A percentile compares a stretch with the other conserved stretches of the same genome.
Evolutionary conservation across 2,797 vertebrate genomes (phyloP).

Genomic region (Channa striata): DNA sequence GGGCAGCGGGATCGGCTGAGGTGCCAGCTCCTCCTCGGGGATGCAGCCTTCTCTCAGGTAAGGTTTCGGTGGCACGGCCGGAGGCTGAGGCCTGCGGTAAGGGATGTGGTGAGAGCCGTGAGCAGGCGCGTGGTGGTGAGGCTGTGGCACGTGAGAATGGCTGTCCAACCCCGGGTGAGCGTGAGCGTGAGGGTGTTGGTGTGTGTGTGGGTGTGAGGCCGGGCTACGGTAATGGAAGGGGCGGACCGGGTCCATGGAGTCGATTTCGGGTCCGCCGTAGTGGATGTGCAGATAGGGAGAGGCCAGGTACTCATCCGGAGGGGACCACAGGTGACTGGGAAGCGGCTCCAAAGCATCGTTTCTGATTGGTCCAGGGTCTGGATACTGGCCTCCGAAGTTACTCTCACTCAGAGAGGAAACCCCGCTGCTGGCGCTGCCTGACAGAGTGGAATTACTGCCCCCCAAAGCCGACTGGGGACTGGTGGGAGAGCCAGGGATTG

Average conservation of each 20-base stretch:
- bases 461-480: slow-evolving; percentile 98
- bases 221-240: slow-evolving; percentile 84
- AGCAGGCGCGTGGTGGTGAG: slow-evolving; percentile 71
- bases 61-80: slow-evolving; percentile 94
- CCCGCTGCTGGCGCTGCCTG: slow-evolving; percentile 98
- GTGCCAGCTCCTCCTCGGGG: slow-evolving; percentile 88
- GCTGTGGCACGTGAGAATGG: slow-evolving; percentile 82
- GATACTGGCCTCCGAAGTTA: slow-evolving; percentile 96
- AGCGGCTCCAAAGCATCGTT: slow-evolving; percentile 91
- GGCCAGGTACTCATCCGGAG: slow-evolving; percentile 92
- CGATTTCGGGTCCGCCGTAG: slow-evolving; percentile 95
- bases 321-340: slow-evolving; percentile 96
- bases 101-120: slow-evolving; percentile 85
- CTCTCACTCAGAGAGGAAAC: slow-evolving; percentile 98
- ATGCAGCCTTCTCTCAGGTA: slow-evolving; percentile 93
- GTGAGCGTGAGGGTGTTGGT: slow-evolving; percentile 82
- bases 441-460: slow-evolving; percentile 98
- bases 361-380: slow-evolving; percentile 92
- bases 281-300: slow-evolving; percentile 95
- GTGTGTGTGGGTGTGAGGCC: slow-evolving; percentile 88
- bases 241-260: slow-evolving; percentile 89
- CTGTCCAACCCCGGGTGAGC: slow-evolving; percentile 76
- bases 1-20: slow-evolving; percentile 92
- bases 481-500: slow-evolving; percentile 98
- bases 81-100: slow-evolving; percentile 90